A percentile compares a stretch with the other conserved stretches of the same genome.
phyloP scores from a whole-genome alignment of 1,140 invertebrate genomes.

The Agraylea sexmaculata region DNA sequence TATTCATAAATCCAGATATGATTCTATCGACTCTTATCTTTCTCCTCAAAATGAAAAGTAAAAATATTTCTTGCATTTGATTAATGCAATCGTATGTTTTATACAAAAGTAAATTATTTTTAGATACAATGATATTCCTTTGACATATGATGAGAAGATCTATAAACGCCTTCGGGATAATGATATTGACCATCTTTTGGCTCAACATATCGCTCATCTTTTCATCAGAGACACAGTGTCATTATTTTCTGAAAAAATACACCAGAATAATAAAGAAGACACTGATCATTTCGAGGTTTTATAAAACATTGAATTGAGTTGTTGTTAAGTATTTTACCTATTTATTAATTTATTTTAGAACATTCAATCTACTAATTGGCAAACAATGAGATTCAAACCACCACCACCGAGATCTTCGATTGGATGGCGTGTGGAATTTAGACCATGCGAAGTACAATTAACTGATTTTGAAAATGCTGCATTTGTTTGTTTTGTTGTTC shows the following conservation, averaged over 20 bases:
- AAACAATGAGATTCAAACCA: conserved; percentile 99
- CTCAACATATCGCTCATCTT: conserved; percentile 93
- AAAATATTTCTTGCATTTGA: conserved; percentile 17
- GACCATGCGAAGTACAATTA: conserved; percentile 95
- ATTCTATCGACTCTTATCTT: conserved; percentile 95
- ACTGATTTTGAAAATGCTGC: conserved; percentile 99
- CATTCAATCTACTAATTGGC: conserved; percentile 99
- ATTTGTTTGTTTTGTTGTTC: conserved; percentile 95
- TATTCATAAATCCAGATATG: conserved; percentile 94
- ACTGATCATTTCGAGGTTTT: conserved; percentile 96
- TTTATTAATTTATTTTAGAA: conserved; percentile 53
- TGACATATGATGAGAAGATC: conserved; percentile 77
- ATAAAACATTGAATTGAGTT: conserved; percentile 8
- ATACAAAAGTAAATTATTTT: conserved; percentile 9
- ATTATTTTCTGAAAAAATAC: conserved; percentile 89
- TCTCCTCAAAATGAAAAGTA: conserved; percentile 70
- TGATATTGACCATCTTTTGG: conserved; percentile 82
- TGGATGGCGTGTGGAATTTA: conserved; percentile 99
- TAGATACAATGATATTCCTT: conserved; percentile 81
- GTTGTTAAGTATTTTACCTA: conserved; percentile 5
- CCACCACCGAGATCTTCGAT: conserved; percentile 90
- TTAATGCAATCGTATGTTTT: neutral
- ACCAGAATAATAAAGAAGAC: conserved; percentile 89
- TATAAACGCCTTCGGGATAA: conserved; percentile 71
- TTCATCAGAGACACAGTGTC: conserved; percentile 97